Conservation (phyloP, 1,140 invertebrate species). For the Anastatus disparis region DNA sequence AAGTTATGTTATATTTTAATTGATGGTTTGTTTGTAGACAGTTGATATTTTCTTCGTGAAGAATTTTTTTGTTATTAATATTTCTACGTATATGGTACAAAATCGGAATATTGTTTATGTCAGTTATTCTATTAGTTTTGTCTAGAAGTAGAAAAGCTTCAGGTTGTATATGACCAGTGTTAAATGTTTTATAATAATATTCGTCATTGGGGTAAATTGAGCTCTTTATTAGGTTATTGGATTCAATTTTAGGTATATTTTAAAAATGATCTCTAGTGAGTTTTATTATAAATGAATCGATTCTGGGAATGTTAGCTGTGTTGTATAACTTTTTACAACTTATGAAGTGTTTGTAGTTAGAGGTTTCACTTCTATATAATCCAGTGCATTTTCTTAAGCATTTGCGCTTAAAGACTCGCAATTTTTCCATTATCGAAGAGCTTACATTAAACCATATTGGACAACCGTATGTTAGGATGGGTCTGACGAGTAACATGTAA, state of each 20-base stretch:
- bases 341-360: conserved; percentile 33
- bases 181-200: background rate
- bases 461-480: conserved; percentile 45
- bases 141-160: background rate
- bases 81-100: background rate
- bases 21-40: too few relatives aligned
- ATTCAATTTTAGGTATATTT: background rate
- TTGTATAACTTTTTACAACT: conserved; percentile 43
- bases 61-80: background rate
- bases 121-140: background rate
- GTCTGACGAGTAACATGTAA: conserved; percentile 43
- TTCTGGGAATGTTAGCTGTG: conserved; percentile 41
- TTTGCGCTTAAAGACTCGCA: conserved; percentile 43
- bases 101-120: background rate
- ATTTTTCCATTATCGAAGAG: conserved; percentile 42
- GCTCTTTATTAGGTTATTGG: conserved; percentile 5
- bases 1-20: too few relatives aligned
- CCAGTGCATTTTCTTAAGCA: conserved; percentile 44
- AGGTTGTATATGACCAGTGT: background rate
- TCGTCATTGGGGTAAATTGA: conserved; percentile 3
- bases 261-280: conserved; percentile 34
- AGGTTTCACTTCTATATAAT: conserved; percentile 23
- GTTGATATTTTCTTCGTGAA: background rate
- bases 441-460: conserved; percentile 47
- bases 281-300: conserved; percentile 45